Percentiles rank a stretch among this genome's conserved stretches.
These are phyloP conservation scores for Corythaixoides concolor DNA, from an alignment of 2,113 vertebrate species.

Conservation along the genomic window DNA sequence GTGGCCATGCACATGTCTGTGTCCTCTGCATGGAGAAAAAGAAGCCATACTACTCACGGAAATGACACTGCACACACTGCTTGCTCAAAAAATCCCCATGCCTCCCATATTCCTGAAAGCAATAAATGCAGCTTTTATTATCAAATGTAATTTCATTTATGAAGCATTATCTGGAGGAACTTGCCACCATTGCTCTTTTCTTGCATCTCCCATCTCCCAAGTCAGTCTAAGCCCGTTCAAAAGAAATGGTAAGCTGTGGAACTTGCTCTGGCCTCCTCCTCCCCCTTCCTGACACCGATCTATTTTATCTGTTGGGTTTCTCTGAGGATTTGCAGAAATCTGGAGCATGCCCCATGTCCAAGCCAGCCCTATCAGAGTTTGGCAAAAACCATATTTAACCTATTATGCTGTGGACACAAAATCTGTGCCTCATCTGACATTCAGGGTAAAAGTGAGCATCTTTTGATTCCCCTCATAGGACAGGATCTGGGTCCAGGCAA, in stretches of 20 bases:
- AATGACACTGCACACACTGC: not conserved
- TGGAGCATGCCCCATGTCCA: not conserved
- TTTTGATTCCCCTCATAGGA: not conserved
- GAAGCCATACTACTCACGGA: not conserved
- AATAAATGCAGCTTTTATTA: not conserved
- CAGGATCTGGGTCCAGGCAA: not conserved
- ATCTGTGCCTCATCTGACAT: not conserved
- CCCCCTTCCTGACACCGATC: not conserved
- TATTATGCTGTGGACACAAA: not conserved
- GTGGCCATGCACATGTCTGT: no score
- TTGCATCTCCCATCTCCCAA: not conserved
- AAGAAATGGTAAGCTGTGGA: not conserved
- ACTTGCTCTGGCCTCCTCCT: not conserved
- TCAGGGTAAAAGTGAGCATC: not conserved
- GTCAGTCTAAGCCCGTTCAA: not conserved
- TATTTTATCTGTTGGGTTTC: not conserved
- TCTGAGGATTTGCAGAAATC: not conserved
- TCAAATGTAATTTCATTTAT: not conserved
- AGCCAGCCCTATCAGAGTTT: not conserved
- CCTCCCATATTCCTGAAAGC: not conserved
- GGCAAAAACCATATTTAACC: not conserved
- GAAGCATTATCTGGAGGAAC: not conserved
- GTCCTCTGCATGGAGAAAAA: not conserved
- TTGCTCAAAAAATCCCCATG: not conserved
- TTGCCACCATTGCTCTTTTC: not conserved